Percentiles rank a stretch among this genome's conserved stretches.
Conservation (phyloP, 2,797 vertebrate species). For the Fistularia tabacaria region DNA sequence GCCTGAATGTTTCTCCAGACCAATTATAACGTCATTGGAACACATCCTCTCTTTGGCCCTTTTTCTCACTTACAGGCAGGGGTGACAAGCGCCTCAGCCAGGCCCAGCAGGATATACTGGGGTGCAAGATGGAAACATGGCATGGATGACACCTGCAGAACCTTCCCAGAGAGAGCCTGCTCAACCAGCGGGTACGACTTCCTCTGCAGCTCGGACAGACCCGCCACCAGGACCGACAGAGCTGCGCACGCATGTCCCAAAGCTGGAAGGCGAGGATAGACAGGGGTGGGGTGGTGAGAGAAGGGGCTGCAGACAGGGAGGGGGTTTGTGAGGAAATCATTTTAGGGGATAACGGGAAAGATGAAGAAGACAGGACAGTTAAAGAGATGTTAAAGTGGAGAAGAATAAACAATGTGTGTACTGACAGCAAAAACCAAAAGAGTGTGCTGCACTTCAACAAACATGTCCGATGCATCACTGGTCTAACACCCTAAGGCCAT, state of each 20-base stretch:
- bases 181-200: slow-evolving; percentile 80
- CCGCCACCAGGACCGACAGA: slow-evolving; percentile 80
- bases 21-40: too few relatives aligned
- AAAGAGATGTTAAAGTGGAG: slow-evolving; percentile 27
- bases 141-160: slow-evolving; percentile 86
- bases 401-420: background rate
- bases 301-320: slow-evolving; percentile 34
- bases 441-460: too few relatives aligned
- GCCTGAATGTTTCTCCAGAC: too few relatives aligned
- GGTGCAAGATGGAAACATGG: slow-evolving; percentile 83
- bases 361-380: slow-evolving; percentile 5
- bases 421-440: background rate
- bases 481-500: too few relatives aligned
- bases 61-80: slow-evolving; percentile 81
- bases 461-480: too few relatives aligned
- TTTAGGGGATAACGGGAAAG: slow-evolving; percentile 21
- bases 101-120: slow-evolving; percentile 87
- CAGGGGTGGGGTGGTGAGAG: slow-evolving; percentile 50
- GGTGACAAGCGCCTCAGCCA: slow-evolving; percentile 88
- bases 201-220: slow-evolving; percentile 82
- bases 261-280: slow-evolving; percentile 68
- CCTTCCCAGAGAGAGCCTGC: slow-evolving; percentile 81
- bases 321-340: slow-evolving; percentile 21
- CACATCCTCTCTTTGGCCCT: background rate
- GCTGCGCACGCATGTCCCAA: slow-evolving; percentile 81